Percentiles rank a stretch among this genome's conserved stretches.
These are phyloP conservation scores for Brachypalpus laphriformis DNA, from an alignment of 2,888 invertebrate genomes.

Conservation along the genomic window DNA sequence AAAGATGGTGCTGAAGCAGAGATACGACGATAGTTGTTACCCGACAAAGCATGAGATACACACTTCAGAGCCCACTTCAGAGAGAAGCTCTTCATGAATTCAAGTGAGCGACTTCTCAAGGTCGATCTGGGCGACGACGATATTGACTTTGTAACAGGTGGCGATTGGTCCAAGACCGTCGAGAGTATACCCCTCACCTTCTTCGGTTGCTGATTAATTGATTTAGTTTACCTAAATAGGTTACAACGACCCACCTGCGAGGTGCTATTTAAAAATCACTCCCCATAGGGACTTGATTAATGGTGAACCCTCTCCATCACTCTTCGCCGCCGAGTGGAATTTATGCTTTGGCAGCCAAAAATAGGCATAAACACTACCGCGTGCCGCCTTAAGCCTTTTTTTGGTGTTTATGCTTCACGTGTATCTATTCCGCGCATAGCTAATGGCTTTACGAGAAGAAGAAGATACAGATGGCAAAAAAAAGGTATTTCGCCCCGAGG, in stretches of 20 bases:
- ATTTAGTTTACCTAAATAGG: slow-evolving; percentile 29
- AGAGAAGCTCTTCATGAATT: background rate
- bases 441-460: background rate
- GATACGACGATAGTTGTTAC: background rate
- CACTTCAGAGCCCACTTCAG: background rate
- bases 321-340: background rate
- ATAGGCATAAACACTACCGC: background rate
- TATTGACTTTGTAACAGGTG: background rate
- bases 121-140: slow-evolving; percentile 15
- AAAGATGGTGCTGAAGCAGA: slow-evolving; percentile 27
- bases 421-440: background rate
- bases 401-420: background rate
- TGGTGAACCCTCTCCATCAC: slow-evolving; percentile 16
- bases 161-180: background rate
- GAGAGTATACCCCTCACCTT: no score
- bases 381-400: no score
- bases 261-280: slow-evolving; percentile 5
- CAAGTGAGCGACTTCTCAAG: slow-evolving; percentile 36
- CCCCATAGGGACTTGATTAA: slow-evolving; percentile 18
- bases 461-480: background rate
- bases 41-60: background rate
- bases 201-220: slow-evolving; percentile 33
- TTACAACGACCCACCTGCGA: slow-evolving; percentile 6
- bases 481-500: background rate
- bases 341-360: background rate